phyloP scores from a whole-genome alignment of 2,113 vertebrate species.

The Ammodytes dubius region DNA sequence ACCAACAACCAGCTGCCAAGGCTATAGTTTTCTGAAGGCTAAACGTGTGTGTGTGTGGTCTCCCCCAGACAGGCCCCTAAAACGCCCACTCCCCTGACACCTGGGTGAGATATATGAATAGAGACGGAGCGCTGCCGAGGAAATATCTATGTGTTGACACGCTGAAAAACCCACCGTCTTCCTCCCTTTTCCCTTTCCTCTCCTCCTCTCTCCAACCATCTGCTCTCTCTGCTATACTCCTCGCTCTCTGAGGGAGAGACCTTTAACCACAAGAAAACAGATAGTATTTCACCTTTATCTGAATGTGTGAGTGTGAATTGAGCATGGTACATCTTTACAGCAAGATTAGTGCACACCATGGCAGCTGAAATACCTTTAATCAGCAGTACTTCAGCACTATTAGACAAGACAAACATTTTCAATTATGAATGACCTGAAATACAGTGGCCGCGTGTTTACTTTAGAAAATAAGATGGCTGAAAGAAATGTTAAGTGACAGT shows the following conservation, averaged over 20 bases:
- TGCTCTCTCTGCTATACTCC: conserved; percentile 28
- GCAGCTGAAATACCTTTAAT: conserved; percentile 28
- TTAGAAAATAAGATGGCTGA: conserved; percentile 1
- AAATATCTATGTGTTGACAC: conserved; percentile 70
- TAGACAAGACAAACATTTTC: neutral
- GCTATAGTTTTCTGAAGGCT: conserved; percentile 46
- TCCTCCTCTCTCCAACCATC: conserved; percentile 40
- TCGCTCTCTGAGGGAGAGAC: conserved; percentile 39
- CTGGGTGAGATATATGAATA: conserved; percentile 76
- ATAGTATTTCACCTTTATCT: conserved; percentile 47
- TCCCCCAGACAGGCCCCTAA: conserved; percentile 49
- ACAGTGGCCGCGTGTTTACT: conserved; percentile 15
- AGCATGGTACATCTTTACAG: conserved; percentile 39
- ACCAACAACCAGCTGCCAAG: conserved; percentile 30
- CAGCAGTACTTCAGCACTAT: conserved; percentile 11
- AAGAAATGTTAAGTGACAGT: conserved; percentile 42
- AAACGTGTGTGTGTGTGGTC: conserved; percentile 63
- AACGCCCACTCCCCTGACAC: conserved; percentile 71
- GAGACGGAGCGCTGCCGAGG: conserved; percentile 66
- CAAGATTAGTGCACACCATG: conserved; percentile 37
- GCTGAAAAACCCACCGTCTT: conserved; percentile 54
- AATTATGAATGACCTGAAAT: conserved; percentile 8
- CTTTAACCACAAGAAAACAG: conserved; percentile 40
- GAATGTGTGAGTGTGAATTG: conserved; percentile 29
- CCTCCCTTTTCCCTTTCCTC: conserved; percentile 37